Base-by-base conservation (phyloP, 1,140 invertebrate species). In the Sminthurinus signatus region DNA sequence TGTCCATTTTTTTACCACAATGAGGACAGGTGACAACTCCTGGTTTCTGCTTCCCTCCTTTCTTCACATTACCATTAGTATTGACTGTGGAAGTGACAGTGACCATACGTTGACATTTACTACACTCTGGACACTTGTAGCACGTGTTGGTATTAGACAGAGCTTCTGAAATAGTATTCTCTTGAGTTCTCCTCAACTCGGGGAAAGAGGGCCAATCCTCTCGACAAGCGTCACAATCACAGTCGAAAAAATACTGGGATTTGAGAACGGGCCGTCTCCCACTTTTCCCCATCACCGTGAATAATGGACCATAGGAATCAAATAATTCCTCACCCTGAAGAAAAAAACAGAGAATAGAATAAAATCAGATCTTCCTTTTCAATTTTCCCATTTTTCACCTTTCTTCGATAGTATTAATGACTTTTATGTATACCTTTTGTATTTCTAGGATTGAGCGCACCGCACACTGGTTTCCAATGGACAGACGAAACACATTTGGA, bases 241-340 rank as follows among this genome's bases (percentile, higher is more conserved):
- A 85, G 0, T 74, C 60, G 65, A 85, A 85, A 71, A 77, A 78
- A 74, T 85, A 85, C 70, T 84, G 83, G 21, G 76, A 73, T 21
- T 71, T 58, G 4, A 85, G 75, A 51, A 77, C 74, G 27, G 76
- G 67, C 28, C 75, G 74, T 25, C 83, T 75, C 15, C 77, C 73
- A 17, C 73, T 52, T 59, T 68, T 73, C 2, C 69, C 42, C 39
- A 77, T 77, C 1, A 75, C 74, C 1, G 83, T 75, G 74, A 80
- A 84, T 29, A 81, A 75, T 19, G 79, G 80, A 19, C 83, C 83
- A 73, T 86, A 85, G 63, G 82, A 83, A 69, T 86, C 84, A 0
- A 81, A 72, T 15, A 86, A 76, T 71, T 85, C 82, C 29, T 77
- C 75, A 2, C 80, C 82, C 65, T 79, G 54, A 28, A 42, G 36